Evolutionary conservation across 2,113 vertebrate genomes (phyloP).

Genomic region (Candoia aspera): DNA sequence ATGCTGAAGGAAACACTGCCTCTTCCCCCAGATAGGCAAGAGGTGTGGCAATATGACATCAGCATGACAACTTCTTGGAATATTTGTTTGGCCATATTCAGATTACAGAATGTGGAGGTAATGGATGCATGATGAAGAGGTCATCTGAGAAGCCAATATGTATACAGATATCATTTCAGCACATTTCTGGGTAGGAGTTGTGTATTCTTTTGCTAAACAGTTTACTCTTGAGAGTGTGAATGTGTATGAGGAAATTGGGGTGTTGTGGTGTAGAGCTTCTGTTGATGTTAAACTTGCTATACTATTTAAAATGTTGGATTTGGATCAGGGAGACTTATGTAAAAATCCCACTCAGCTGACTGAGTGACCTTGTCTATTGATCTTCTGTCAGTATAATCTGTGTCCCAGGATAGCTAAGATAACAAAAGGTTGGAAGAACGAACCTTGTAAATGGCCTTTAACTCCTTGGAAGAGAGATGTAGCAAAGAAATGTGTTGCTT

Average conservation of each 20-base stretch:
- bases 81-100: slow-evolving; percentile 28
- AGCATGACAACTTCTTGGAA: neutral
- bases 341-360: neutral
- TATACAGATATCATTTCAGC: slow-evolving; percentile 48
- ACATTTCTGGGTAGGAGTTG: slow-evolving; percentile 57
- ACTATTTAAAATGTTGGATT: neutral
- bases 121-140: slow-evolving; percentile 24
- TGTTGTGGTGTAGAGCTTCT: slow-evolving; percentile 15
- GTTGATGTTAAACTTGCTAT: neutral
- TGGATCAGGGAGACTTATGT: neutral
- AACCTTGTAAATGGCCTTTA: neutral
- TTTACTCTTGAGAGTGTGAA: slow-evolving; percentile 7
- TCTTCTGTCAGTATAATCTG: neutral
- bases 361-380: neutral
- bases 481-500: neutral
- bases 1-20: neutral
- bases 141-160: slow-evolving; percentile 53
- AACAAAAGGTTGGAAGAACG: neutral
- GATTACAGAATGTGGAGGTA: slow-evolving; percentile 31
- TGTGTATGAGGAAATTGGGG: slow-evolving; percentile 12
- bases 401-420: neutral
- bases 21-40: slow-evolving; percentile 9
- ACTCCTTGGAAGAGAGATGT: neutral
- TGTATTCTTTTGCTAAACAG: slow-evolving; percentile 23
- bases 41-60: slow-evolving; percentile 45